phyloP scores from a whole-genome alignment of 2,888 invertebrate species.

The Diarsia mendica region DNA sequence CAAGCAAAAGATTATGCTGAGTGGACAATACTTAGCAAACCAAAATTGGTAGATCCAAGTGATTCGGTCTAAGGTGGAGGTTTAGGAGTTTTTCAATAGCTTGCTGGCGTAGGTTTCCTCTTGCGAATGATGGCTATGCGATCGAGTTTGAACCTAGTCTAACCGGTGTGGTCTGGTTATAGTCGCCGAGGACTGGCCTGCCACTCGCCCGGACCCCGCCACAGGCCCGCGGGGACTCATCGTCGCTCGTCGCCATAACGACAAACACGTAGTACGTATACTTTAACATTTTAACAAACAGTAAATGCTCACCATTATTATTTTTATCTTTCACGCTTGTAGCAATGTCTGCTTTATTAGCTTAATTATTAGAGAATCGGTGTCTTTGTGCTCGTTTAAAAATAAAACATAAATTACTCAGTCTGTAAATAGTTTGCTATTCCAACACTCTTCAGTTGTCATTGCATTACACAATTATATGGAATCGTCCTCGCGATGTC shows the following conservation, averaged over 20 bases:
- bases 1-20: not conserved
- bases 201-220: constrained; percentile 83
- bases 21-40: not conserved
- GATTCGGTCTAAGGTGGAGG: constrained; percentile 33
- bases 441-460: constrained; percentile 8
- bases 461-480: constrained; percentile 22
- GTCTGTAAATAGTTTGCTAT: constrained; percentile 26
- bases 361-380: constrained; percentile 2
- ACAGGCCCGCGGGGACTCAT: constrained; percentile 76
- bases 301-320: not conserved
- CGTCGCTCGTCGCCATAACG: constrained; percentile 67
- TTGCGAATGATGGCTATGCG: constrained; percentile 69
- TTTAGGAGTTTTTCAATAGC: constrained; percentile 53
- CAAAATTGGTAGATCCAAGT: not conserved
- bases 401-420: constrained; percentile 34
- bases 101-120: constrained; percentile 64
- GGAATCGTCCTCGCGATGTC: constrained; percentile 20
- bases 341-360: not conserved
- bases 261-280: constrained; percentile 86
- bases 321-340: not conserved
- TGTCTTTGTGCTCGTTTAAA: constrained; percentile 16
- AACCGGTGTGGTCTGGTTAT: constrained; percentile 81
- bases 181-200: constrained; percentile 86
- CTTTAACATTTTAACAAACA: constrained; percentile 8
- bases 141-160: constrained; percentile 62